These are phyloP conservation scores for Malthinus seriepunctatus DNA, from an alignment of 2,888 invertebrate genomes.

Conservation along the genomic window DNA sequence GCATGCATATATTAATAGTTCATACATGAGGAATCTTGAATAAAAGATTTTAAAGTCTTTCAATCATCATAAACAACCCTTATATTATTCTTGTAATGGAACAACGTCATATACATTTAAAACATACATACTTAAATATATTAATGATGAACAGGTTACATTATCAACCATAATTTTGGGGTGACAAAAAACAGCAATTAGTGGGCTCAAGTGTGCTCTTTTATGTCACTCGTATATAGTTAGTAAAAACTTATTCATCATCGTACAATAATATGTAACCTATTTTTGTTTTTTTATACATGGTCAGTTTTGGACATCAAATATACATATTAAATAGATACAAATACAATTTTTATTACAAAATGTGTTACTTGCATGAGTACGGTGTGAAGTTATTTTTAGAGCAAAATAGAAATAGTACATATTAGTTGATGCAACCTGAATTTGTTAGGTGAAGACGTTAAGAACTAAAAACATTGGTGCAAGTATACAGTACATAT, in stretches of 20 bases:
- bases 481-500: no score
- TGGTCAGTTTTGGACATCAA: background rate
- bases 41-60: no score
- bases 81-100: conserved; percentile 1
- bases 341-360: background rate
- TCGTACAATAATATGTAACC: background rate
- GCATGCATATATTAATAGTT: no score
- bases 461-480: no score
- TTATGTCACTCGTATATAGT: background rate
- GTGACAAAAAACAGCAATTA: background rate
- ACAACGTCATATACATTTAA: conserved; percentile 1
- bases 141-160: background rate
- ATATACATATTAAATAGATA: background rate
- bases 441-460: no score
- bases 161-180: background rate
- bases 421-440: no score
- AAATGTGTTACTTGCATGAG: no score
- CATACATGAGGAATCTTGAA: no score
- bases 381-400: no score
- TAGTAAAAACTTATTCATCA: background rate
- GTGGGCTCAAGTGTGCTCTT: conserved; percentile 6
- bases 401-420: no score
- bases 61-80: no score
- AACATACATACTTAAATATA: conserved; percentile 1
- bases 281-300: background rate